These are phyloP conservation scores for Melinopterus prodromus DNA, from an alignment of 2,888 invertebrate genomes.

Conservation along the genomic window DNA sequence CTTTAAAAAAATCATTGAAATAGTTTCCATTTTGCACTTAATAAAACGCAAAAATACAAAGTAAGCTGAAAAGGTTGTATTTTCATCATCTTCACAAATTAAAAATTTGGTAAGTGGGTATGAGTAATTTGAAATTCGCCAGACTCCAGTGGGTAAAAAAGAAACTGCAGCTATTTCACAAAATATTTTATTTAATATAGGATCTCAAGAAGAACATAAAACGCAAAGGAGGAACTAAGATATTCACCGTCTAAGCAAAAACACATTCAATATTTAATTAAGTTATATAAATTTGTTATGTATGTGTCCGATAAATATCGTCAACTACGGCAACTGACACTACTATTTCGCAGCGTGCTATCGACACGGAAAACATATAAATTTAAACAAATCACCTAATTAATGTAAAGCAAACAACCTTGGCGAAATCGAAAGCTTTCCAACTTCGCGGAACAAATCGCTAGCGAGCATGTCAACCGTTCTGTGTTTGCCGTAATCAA, in stretches of 20 bases:
- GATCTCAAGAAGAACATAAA: too few relatives aligned
- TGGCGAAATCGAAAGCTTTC: conserved; percentile 4
- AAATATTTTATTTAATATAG: too few relatives aligned
- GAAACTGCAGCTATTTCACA: too few relatives aligned
- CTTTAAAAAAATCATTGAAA: too few relatives aligned
- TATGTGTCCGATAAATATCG: neutral
- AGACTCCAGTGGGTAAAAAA: too few relatives aligned
- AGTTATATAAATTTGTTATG: neutral
- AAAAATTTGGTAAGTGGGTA: too few relatives aligned
- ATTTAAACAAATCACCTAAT: conserved; percentile 4
- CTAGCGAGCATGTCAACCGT: neutral
- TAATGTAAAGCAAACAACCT: conserved; percentile 4
- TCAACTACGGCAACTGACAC: neutral
- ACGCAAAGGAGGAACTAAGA: neutral
- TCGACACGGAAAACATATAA: neutral
- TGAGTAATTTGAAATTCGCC: too few relatives aligned
- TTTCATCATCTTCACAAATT: too few relatives aligned
- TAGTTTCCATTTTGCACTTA: too few relatives aligned
- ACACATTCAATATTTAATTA: neutral
- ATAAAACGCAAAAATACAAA: too few relatives aligned
- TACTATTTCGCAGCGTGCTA: neutral
- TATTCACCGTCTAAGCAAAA: neutral
- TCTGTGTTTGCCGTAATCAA: neutral
- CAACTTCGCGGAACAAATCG: neutral
- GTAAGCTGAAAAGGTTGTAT: too few relatives aligned